A percentile compares a stretch with the other conserved stretches of the same genome.
phyloP scores from a whole-genome alignment of 2,888 invertebrate species.

The Colletes collaris region DNA sequence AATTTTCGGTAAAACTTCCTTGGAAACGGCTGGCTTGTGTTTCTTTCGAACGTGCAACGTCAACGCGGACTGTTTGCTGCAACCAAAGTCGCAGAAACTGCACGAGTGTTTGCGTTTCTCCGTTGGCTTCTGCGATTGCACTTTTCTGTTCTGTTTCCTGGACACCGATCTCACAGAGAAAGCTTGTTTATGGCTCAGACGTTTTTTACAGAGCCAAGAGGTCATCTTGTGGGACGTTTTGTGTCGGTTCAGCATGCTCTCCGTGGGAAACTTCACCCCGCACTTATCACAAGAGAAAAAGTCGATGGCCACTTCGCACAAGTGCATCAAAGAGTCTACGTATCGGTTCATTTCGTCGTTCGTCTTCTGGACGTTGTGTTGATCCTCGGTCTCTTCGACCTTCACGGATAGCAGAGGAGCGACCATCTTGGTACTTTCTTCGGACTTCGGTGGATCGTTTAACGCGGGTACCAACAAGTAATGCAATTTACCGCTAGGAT shows the following conservation, averaged over 20 bases:
- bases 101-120: conserved; percentile 53
- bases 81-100: conserved; percentile 63
- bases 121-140: not conserved
- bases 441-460: not conserved
- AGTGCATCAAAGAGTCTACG: conserved; percentile 7
- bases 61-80: conserved; percentile 49
- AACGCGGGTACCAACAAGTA: conserved; percentile 47
- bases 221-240: conserved; percentile 57
- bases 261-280: conserved; percentile 71
- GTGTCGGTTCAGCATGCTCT: conserved; percentile 74
- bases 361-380: conserved; percentile 3
- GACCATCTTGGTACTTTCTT: not conserved
- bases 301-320: conserved; percentile 39
- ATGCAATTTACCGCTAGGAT: conserved; percentile 43
- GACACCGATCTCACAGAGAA: not conserved
- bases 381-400: conserved; percentile 27
- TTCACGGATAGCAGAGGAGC: conserved; percentile 34
- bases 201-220: conserved; percentile 34
- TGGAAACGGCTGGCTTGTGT: conserved; percentile 33
- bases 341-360: not conserved
- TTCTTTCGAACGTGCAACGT: conserved; percentile 59
- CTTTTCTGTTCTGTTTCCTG: not conserved
- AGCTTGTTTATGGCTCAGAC: not conserved
- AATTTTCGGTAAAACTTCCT: conserved; percentile 2
- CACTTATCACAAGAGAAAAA: conserved; percentile 72